Base-by-base conservation (phyloP, 1,140 invertebrate genomes). In the Caenorhabditis inopinata region DNA sequence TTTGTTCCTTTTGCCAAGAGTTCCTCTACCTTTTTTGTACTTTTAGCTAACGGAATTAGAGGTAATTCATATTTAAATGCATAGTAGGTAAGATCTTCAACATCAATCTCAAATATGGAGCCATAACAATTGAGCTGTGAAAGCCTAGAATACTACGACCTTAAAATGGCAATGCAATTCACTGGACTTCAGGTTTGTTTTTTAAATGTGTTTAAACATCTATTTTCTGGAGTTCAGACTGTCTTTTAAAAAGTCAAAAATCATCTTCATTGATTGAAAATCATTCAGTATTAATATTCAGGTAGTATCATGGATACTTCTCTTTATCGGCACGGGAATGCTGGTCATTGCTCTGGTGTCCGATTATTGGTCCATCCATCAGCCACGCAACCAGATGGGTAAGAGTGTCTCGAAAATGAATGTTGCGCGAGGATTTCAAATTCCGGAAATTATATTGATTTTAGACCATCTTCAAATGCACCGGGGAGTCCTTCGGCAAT, bases 321-420 rank as follows among this genome's bases (percentile, higher is more conserved):
- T 68, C 21, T 18, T 78, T 11, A 23, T 78, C 11, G 76, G 49
- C 12, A 62, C 76, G 9, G 76, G 76, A 45, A 78, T 78, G 49
- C 23, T 78, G 32, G 53, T 49, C 21, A 58, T 51, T 23, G 42
- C 76, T 5, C 46, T 78, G 27, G 32, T 78, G 11, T 78, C 76
- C 23, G 53, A 62, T 29, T 48, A 45, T 32, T 78, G 76, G 76
- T 78, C 76, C 21, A 38, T 49, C 14, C 76, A 78, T 62, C 53
- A 78, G 9, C 76, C 76, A 1, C 32, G 76, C 38, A 78, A 78
- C 45, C 35, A 42, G 27, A 42, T 78, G 29, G 76, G 76, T 78
- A 78, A 9, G 76, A n/a, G 1, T 76, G 16, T 18, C 12, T 6
- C n/a, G 42, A 38, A 62, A 3, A 29, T 35, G 6, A 1, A 58